These are phyloP conservation scores for Coregonus clupeaformis DNA, from an alignment of 2,113 vertebrate genomes.

Conservation along the genomic window DNA sequence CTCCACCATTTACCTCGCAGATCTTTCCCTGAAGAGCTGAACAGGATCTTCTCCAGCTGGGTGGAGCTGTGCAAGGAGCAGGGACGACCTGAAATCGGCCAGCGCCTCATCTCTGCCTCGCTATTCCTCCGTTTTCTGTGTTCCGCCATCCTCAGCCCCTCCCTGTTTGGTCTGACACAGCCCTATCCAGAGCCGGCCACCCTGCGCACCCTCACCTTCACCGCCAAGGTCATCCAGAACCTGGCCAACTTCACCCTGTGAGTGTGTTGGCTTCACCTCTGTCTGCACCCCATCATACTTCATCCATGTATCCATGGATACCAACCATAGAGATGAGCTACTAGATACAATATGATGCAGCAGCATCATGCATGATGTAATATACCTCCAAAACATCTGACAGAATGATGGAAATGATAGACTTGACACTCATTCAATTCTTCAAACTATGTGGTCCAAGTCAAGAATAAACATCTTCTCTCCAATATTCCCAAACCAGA, in stretches of 20 bases:
- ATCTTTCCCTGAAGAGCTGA: slow-evolving; percentile 84
- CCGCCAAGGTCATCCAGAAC: slow-evolving; percentile 96
- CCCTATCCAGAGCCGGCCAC: slow-evolving; percentile 83
- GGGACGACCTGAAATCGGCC: slow-evolving; percentile 77
- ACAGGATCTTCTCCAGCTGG: slow-evolving; percentile 87
- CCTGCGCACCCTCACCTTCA: slow-evolving; percentile 86
- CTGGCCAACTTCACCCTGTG: slow-evolving; percentile 90
- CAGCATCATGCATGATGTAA: no score
- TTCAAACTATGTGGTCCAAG: no score
- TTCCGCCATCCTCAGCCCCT: slow-evolving; percentile 89
- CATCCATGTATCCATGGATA: background rate
- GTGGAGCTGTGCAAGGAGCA: slow-evolving; percentile 76
- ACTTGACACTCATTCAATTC: no score
- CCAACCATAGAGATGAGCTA: background rate
- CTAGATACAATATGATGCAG: background rate
- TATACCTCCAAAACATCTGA: no score
- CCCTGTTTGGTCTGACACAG: slow-evolving; percentile 87
- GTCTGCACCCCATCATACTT: background rate
- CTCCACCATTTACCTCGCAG: slow-evolving; percentile 55
- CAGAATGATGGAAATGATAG: no score
- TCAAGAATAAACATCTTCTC: no score
- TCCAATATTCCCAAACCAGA: no score
- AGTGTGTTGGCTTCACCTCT: slow-evolving; percentile 36
- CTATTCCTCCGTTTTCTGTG: slow-evolving; percentile 93
- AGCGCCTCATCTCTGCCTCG: slow-evolving; percentile 87